Evolutionary conservation across 1,140 invertebrate species (phyloP).

Genomic region (Zaprionus nigranus): DNA sequence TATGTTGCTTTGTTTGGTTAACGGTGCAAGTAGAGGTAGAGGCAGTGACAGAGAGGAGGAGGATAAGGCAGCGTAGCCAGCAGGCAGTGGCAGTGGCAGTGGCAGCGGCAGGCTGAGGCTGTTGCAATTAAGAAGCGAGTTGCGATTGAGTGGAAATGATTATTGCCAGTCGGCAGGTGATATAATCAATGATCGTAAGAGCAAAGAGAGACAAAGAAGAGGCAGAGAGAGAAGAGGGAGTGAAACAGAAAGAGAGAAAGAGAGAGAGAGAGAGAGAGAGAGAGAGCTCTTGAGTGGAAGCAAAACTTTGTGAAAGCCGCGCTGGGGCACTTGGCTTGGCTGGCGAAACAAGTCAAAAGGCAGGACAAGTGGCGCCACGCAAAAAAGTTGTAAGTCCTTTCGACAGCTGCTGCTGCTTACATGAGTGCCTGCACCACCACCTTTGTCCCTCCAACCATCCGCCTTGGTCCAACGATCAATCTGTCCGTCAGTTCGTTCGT

Average conservation of each 20-base stretch:
- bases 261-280: not conserved
- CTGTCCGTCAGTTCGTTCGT: slow-evolving; percentile 25
- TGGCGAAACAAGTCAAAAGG: slow-evolving; percentile 62
- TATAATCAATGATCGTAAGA: slow-evolving; percentile 21
- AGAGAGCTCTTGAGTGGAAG: not conserved
- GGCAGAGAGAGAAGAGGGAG: not conserved
- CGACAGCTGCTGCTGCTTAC: slow-evolving; percentile 74
- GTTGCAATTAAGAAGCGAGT: slow-evolving; percentile 52
- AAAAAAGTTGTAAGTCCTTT: slow-evolving; percentile 76
- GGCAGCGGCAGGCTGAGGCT: slow-evolving; percentile 4
- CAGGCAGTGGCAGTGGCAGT: not conserved
- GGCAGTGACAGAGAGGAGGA: not conserved
- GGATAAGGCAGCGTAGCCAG: not conserved
- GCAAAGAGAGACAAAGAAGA: not conserved
- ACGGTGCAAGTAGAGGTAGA: slow-evolving; percentile 32
- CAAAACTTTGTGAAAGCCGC: slow-evolving; percentile 13
- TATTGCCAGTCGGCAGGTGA: slow-evolving; percentile 51
- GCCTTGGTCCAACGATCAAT: not conserved
- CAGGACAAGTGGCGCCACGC: slow-evolving; percentile 55
- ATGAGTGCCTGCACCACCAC: slow-evolving; percentile 37
- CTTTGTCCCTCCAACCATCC: too few relatives aligned
- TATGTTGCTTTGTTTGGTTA: slow-evolving; percentile 41
- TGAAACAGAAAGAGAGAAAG: too few relatives aligned
- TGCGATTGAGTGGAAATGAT: slow-evolving; percentile 65
- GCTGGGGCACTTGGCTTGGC: slow-evolving; percentile 17